Conservation (phyloP, 1,140 invertebrate genomes). For the Antheraea pernyi region DNA sequence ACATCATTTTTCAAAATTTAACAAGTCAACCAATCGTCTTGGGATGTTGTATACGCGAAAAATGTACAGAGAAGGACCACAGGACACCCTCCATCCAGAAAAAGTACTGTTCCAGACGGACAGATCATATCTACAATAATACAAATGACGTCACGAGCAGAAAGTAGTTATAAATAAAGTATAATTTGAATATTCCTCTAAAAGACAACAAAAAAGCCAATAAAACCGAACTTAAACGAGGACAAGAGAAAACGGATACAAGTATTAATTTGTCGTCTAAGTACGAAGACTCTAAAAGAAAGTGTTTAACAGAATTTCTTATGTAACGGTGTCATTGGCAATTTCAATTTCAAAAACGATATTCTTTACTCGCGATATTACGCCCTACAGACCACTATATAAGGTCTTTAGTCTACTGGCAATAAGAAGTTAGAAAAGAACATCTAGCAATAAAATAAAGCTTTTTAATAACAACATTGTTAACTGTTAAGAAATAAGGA, state of each 20-base stretch:
- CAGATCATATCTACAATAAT: too few species aligned
- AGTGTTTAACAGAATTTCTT: conserved; percentile 7
- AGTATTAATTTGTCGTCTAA: background rate
- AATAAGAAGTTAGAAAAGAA: background rate
- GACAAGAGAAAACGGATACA: background rate
- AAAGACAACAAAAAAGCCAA: background rate
- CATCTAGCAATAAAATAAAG: background rate
- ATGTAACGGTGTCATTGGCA: conserved; percentile 6
- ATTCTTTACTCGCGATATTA: background rate
- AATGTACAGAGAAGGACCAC: too few species aligned
- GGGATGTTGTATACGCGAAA: too few species aligned
- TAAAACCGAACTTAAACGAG: background rate
- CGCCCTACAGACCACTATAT: background rate
- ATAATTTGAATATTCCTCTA: background rate
- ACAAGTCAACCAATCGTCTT: too few species aligned
- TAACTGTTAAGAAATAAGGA: background rate
- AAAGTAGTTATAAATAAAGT: too few species aligned
- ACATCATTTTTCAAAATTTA: too few species aligned
- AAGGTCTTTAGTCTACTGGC: background rate
- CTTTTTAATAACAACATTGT: background rate
- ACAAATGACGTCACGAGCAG: too few species aligned
- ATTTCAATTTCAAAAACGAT: background rate
- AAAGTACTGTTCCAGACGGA: too few species aligned
- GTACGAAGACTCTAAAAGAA: conserved; percentile 1
- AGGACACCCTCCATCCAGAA: too few species aligned